Evolutionary conservation across 2,888 invertebrate species (phyloP).

Genomic region (Xanthia togata): DNA sequence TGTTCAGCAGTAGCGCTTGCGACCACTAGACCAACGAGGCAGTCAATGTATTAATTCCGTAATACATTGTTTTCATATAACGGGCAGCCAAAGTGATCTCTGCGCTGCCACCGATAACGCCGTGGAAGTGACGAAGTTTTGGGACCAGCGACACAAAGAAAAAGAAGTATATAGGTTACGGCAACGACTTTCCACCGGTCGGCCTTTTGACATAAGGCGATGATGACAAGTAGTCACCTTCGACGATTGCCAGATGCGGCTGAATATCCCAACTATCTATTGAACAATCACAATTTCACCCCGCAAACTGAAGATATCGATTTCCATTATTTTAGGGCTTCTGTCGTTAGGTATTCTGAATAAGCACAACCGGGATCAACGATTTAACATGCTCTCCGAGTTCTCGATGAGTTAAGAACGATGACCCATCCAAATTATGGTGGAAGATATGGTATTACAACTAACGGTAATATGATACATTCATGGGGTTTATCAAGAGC

Average conservation of each 20-base stretch:
- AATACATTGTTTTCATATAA: no score
- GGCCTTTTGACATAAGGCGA: neutral
- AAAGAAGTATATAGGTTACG: neutral
- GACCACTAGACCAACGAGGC: no score
- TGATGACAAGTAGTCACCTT: neutral
- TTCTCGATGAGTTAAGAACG: no score
- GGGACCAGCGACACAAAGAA: no score
- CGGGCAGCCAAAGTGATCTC: no score
- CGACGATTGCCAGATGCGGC: neutral
- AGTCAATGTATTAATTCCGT: no score
- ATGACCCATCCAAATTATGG: neutral
- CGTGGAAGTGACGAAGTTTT: no score
- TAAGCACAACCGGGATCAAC: neutral
- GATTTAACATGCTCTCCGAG: neutral
- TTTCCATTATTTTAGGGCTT: neutral
- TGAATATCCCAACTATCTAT: neutral
- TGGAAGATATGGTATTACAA: neutral
- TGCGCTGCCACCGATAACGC: no score
- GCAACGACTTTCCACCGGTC: neutral
- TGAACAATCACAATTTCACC: neutral
- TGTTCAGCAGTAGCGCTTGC: no score
- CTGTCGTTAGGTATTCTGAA: neutral
- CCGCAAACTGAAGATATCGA: neutral
- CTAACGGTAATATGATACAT: conserved; percentile 16
- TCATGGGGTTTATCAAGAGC: conserved; percentile 13